phyloP scores from a whole-genome alignment of 2,888 invertebrate genomes.

The Microctonus brassicae region DNA sequence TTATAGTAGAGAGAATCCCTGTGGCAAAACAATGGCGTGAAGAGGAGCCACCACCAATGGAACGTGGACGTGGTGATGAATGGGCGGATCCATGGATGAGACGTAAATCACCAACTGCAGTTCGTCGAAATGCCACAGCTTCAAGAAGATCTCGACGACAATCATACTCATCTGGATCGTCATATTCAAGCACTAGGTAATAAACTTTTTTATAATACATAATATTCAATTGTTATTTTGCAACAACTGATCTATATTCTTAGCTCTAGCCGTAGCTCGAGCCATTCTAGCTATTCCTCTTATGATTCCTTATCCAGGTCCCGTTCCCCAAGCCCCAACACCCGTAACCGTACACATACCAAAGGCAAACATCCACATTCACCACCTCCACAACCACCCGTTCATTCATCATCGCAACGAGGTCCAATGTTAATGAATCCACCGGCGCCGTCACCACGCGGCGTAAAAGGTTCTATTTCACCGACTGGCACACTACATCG shows the following conservation, averaged over 20 bases:
- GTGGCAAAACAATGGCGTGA: conserved; percentile 67
- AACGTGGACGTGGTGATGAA: conserved; percentile 79
- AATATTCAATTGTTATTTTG: conserved; percentile 5
- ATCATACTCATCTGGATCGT: conserved; percentile 82
- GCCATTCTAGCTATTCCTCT: conserved; percentile 71
- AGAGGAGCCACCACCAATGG: conserved; percentile 61
- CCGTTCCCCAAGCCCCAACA: conserved; percentile 70
- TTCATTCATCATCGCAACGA: conserved; percentile 63
- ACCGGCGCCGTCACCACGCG: conserved; percentile 76
- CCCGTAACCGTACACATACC: conserved; percentile 67
- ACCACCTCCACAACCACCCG: conserved; percentile 60
- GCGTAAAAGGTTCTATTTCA: conserved; percentile 68
- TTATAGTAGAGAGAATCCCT: conserved; percentile 81
- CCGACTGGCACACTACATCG: conserved; percentile 66
- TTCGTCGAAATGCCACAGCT: conserved; percentile 58
- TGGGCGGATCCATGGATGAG: conserved; percentile 98
- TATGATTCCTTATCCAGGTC: conserved; percentile 71
- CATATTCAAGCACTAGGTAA: conserved; percentile 76
- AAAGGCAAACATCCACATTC: conserved; percentile 56
- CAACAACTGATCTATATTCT: conserved; percentile 50
- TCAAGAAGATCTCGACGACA: conserved; percentile 69
- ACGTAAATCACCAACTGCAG: conserved; percentile 74
- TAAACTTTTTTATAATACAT: neutral
- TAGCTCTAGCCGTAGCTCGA: conserved; percentile 71
- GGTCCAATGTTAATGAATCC: conserved; percentile 81